Evolutionary conservation across 92 coral and sea anemone species (phyloP), one percentile per base, ranked within the genome.

Genomic region (Siderastrea siderea): DNA sequence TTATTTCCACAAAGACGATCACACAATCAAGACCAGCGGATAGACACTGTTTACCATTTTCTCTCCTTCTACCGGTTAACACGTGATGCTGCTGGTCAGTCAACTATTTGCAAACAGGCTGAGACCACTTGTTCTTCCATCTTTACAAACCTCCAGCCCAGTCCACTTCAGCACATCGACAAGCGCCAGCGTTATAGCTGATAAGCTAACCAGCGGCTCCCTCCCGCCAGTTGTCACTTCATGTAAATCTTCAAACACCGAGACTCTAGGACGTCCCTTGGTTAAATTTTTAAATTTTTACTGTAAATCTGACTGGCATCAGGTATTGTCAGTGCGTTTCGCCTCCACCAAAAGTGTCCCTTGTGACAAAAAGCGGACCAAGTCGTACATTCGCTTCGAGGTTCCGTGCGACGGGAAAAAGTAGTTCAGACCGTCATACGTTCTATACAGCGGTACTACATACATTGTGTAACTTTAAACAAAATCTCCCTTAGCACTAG

Each of bases 81-180:
- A 93, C 13, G 75, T 93, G 51, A 89, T 90, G n/a, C 75, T 93
- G 3, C 77, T 93, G 83, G 93, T 86, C 9, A 71, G 90, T 47
- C 75, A 90, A 90, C 82, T 93, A 86, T 82, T 92, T 90, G n/a
- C 96, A 93, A 78, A 79, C 6, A n/a, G 96, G 96, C 49, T 93
- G 96, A 70, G 78, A 1, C 96, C 96, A 7, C 84, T 90, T 2
- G 92, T 90, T 47, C 74, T 90, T 19, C 92, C 92, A 6, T 78
- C 88, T 8, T 66, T 93, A 59, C 96, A 90, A 59, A 51, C 46
- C 9, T 12, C 68, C 68, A 17, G 74, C 72, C 92, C 91, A n/a
- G 45, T 50, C 6, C 69, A 76, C 84, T 93, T 93, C 88, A 86
- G 65, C 17, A 57, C 63, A 48, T 52, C 75, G 15, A 19, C 72